Conservation (phyloP, 1,140 invertebrate genomes). For the Helicoverpa armigera region DNA sequence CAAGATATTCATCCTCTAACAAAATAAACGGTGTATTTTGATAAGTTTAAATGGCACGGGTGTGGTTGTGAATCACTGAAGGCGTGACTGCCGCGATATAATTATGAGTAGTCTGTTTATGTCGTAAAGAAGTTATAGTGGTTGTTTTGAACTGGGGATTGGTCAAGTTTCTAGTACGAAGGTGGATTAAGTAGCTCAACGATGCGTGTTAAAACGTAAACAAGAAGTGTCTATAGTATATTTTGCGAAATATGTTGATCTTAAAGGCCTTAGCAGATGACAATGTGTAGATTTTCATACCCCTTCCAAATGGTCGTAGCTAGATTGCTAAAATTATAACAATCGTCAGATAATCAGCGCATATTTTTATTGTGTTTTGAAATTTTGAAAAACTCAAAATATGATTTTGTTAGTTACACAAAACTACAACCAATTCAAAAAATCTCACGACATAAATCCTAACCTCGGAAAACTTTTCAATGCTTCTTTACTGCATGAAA, state of each 20-base stretch:
- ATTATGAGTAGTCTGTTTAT: background rate
- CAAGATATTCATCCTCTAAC: background rate
- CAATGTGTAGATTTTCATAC: no score
- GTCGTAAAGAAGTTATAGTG: background rate
- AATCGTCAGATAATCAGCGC: no score
- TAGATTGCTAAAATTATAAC: no score
- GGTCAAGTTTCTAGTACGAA: background rate
- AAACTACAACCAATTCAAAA: slow-evolving; percentile 22
- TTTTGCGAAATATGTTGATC: no score
- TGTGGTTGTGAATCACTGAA: background rate
- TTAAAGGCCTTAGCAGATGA: no score
- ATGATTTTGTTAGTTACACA: no score
- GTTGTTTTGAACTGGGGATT: background rate
- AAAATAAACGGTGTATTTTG: background rate
- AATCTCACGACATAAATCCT: background rate
- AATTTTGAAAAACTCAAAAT: no score
- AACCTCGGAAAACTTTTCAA: slow-evolving; percentile 26
- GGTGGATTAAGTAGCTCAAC: background rate
- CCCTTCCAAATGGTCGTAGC: no score
- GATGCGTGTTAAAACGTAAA: background rate
- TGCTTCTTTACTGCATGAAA: slow-evolving; percentile 34
- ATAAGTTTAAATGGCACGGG: slow-evolving; percentile 7
- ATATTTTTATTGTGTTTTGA: no score
- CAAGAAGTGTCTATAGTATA: background rate
- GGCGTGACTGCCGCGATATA: background rate